Conservation (phyloP, 2,888 invertebrate genomes). For the Tortrix viridana region DNA sequence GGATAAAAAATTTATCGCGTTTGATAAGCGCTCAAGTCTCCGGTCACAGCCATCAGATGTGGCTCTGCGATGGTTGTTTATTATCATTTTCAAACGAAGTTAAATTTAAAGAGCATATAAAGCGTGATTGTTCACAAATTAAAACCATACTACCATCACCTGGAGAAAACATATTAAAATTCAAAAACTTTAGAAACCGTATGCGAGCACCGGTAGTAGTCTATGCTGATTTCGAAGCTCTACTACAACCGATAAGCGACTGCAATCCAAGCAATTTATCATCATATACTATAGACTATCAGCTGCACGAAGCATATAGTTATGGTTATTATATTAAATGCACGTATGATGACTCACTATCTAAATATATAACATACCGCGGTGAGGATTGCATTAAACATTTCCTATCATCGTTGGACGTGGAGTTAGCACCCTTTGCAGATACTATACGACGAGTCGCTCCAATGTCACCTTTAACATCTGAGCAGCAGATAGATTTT, state of each 20-base stretch:
- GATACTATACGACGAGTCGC: background rate
- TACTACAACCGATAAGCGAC: background rate
- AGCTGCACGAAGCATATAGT: background rate
- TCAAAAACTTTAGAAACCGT: background rate
- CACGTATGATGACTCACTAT: background rate
- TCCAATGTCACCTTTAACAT: too few species aligned
- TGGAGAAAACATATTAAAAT: background rate
- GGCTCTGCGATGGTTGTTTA: slow-evolving; percentile 6
- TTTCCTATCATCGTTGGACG: background rate
- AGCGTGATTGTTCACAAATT: background rate
- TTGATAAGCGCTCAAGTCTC: too few species aligned
- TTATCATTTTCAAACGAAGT: background rate
- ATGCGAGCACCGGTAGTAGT: background rate
- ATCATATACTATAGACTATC: background rate
- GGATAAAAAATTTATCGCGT: too few species aligned
- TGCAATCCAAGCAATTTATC: background rate
- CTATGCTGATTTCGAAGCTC: slow-evolving; percentile 10
- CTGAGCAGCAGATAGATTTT: background rate
- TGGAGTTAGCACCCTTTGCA: background rate
- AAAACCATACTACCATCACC: background rate
- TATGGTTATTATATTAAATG: too few species aligned
- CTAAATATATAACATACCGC: background rate
- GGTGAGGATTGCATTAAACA: background rate
- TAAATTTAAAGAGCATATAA: background rate
- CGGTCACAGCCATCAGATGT: background rate